Conservation (phyloP, 2,888 invertebrate genomes). For the Labia minor region DNA sequence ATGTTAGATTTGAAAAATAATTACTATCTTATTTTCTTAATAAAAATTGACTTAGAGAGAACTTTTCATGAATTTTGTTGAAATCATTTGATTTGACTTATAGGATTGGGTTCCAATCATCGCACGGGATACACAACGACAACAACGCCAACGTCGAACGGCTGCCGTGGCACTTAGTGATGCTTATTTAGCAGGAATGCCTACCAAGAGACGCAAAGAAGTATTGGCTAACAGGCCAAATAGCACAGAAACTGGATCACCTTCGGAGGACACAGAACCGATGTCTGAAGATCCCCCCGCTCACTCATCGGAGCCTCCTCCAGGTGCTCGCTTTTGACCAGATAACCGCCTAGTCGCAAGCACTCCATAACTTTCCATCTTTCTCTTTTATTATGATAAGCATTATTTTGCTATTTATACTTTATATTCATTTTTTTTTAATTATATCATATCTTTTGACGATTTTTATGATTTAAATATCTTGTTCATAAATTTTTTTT, state of each 20-base stretch:
- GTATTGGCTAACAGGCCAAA: conserved; percentile 33
- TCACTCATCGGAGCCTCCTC: neutral
- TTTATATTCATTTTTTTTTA: too few species aligned
- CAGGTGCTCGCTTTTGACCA: neutral
- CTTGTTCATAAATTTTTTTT: too few species aligned
- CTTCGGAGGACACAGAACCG: neutral
- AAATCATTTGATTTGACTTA: too few species aligned
- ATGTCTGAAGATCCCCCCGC: neutral
- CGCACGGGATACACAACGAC: conserved; percentile 63
- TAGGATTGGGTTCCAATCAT: conserved; percentile 84
- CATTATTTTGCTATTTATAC: too few species aligned
- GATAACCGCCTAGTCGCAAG: neutral
- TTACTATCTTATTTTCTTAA: too few species aligned
- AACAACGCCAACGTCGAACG: conserved; percentile 43
- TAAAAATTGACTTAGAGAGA: too few species aligned
- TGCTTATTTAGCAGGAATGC: conserved; percentile 81
- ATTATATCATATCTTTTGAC: too few species aligned
- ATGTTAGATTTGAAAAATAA: too few species aligned
- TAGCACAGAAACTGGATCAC: neutral
- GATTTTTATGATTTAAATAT: too few species aligned
- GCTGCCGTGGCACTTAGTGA: conserved; percentile 60
- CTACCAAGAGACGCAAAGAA: conserved; percentile 75
- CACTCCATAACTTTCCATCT: too few species aligned
- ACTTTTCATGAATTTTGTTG: too few species aligned
- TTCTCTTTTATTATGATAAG: too few species aligned